phyloP scores from a whole-genome alignment of 2,888 invertebrate genomes.

The Incurvaria masculella region DNA sequence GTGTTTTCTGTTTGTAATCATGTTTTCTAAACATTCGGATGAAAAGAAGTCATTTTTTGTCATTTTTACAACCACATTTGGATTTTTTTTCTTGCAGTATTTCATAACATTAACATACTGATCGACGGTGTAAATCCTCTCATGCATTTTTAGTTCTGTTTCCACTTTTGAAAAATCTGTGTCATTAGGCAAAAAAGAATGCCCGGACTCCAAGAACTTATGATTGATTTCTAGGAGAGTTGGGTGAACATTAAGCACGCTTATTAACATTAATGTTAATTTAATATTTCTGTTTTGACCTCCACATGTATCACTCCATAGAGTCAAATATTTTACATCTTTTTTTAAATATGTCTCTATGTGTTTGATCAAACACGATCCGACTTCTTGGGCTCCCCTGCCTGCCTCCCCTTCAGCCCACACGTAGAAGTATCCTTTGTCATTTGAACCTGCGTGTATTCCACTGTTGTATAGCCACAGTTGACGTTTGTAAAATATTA shows the following conservation, averaged over 20 bases:
- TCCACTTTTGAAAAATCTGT: slow-evolving; percentile 13
- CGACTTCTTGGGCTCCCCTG: slow-evolving; percentile 9
- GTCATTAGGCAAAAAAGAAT: slow-evolving; percentile 14
- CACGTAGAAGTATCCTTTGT: slow-evolving; percentile 10
- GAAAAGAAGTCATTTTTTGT: slow-evolving; percentile 7
- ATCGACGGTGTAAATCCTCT: slow-evolving; percentile 10
- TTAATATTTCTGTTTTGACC: slow-evolving; percentile 19
- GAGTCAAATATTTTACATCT: slow-evolving; percentile 7
- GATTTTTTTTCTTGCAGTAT: slow-evolving; percentile 9
- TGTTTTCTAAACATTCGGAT: slow-evolving; percentile 5
- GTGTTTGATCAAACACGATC: slow-evolving; percentile 12
- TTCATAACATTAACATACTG: slow-evolving; percentile 12
- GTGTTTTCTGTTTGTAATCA: not conserved
- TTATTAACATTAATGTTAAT: slow-evolving; percentile 16
- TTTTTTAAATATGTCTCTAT: slow-evolving; percentile 3
- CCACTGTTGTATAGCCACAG: slow-evolving; percentile 13
- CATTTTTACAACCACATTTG: slow-evolving; percentile 6
- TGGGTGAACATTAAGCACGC: slow-evolving; percentile 15
- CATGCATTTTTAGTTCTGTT: slow-evolving; percentile 9
- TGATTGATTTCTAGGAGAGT: slow-evolving; percentile 11
- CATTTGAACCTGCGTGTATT: slow-evolving; percentile 12
- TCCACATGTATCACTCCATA: slow-evolving; percentile 16
- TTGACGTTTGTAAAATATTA: too few relatives aligned
- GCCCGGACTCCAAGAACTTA: slow-evolving; percentile 14
- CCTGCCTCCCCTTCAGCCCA: slow-evolving; percentile 15